Conservation (phyloP, 2,797 vertebrate species). For the Urosaurus nigricauda region DNA sequence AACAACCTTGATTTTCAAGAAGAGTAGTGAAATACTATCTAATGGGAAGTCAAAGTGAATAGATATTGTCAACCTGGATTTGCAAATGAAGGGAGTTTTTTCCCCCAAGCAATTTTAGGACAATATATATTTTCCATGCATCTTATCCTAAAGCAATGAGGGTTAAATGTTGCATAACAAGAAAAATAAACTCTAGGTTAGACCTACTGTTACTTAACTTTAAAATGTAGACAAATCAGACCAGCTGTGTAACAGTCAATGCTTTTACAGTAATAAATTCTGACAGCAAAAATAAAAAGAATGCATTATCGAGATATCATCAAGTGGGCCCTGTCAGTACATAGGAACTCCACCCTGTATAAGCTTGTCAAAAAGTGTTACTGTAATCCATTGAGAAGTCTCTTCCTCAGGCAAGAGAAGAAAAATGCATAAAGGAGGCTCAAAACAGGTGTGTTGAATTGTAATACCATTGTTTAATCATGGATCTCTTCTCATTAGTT, state of each 20-base stretch:
- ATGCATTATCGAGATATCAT: slow-evolving; percentile 78
- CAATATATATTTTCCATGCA: slow-evolving; percentile 61
- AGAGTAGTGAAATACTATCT: slow-evolving; percentile 33
- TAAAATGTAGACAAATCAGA: slow-evolving; percentile 75
- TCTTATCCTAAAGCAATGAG: slow-evolving; percentile 58
- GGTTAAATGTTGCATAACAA: slow-evolving; percentile 64
- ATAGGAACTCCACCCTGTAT: slow-evolving; percentile 79
- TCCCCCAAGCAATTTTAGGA: slow-evolving; percentile 62
- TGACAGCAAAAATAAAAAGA: slow-evolving; percentile 84
- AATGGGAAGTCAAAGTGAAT: slow-evolving; percentile 48
- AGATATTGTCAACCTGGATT: slow-evolving; percentile 60
- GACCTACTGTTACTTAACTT: slow-evolving; percentile 75
- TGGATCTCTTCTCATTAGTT: slow-evolving; percentile 79
- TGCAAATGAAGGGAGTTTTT: slow-evolving; percentile 52
- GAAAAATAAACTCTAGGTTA: slow-evolving; percentile 72
- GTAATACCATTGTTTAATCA: slow-evolving; percentile 75
- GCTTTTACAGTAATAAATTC: slow-evolving; percentile 80
- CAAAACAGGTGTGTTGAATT: slow-evolving; percentile 80
- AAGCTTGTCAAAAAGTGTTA: slow-evolving; percentile 88
- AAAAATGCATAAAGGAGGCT: slow-evolving; percentile 69
- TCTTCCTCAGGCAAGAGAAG: slow-evolving; percentile 77
- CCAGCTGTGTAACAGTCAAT: slow-evolving; percentile 78
- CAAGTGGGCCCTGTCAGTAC: slow-evolving; percentile 78
- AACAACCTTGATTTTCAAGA: not conserved
- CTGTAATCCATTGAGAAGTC: slow-evolving; percentile 85